These are phyloP conservation scores for Chamaea fasciata DNA, from an alignment of 2,113 vertebrate species.

Conservation along the genomic window DNA sequence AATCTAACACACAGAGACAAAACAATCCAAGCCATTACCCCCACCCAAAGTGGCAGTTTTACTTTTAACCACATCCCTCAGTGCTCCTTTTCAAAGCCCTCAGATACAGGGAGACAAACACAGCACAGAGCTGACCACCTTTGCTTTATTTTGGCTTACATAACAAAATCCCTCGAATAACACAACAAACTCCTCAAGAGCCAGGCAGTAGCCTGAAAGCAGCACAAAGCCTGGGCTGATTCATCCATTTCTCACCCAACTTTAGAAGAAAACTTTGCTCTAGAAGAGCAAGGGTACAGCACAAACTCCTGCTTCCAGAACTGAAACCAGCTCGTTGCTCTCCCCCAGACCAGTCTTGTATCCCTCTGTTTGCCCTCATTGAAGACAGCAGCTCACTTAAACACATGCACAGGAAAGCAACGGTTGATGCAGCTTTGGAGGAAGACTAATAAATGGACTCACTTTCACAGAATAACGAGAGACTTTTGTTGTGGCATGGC, in stretches of 20 bases:
- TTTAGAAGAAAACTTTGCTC: too few species aligned
- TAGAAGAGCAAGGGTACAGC: background rate
- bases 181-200: background rate
- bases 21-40: background rate
- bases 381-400: background rate
- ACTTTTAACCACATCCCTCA: background rate
- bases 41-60: background rate
- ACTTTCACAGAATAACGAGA: conserved; percentile 38
- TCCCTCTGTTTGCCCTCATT: background rate
- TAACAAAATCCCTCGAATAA: background rate
- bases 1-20: background rate
- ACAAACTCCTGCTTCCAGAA: background rate
- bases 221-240: background rate
- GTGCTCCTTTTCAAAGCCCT: background rate
- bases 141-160: background rate
- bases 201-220: background rate
- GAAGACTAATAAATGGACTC: background rate
- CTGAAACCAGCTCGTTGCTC: background rate
- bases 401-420: background rate
- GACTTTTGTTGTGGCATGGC: background rate
- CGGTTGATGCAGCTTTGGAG: background rate
- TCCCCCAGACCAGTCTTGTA: background rate
- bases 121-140: background rate
- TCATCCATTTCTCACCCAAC: background rate
- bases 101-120: background rate